Evolutionary conservation across 2,113 vertebrate species (phyloP).

Genomic region (Hemiprocne comata): DNA sequence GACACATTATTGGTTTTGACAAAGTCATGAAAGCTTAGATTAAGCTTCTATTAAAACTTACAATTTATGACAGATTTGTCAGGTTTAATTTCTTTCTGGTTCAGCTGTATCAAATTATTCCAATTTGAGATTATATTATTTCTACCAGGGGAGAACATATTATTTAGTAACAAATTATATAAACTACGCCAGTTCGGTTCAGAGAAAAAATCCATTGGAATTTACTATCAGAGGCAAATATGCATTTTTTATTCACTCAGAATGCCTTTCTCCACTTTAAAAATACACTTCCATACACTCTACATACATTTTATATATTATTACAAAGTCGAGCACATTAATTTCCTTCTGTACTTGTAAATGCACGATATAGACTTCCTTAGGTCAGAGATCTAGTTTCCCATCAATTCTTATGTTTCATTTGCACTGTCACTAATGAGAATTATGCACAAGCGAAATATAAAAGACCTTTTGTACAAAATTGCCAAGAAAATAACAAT

Average conservation of each 20-base stretch:
- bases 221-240: neutral
- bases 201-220: neutral
- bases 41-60: constrained; percentile 75
- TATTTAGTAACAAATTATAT: constrained; percentile 36
- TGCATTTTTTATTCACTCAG: neutral
- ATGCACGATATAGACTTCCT: neutral
- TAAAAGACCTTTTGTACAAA: neutral
- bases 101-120: constrained; percentile 71
- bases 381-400: neutral
- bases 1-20: constrained; percentile 77
- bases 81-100: constrained; percentile 77
- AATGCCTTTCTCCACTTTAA: neutral
- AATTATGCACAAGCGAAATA: neutral
- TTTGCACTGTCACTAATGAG: neutral
- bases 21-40: constrained; percentile 76
- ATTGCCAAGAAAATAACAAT: neutral
- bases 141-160: constrained; percentile 40
- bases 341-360: neutral
- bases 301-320: neutral
- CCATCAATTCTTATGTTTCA: neutral
- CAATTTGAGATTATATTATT: constrained; percentile 56
- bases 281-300: neutral
- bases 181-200: neutral
- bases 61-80: constrained; percentile 78
- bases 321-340: neutral